Conservation (phyloP, 2,797 vertebrate genomes). For the Sylvilagus floridanus region DNA sequence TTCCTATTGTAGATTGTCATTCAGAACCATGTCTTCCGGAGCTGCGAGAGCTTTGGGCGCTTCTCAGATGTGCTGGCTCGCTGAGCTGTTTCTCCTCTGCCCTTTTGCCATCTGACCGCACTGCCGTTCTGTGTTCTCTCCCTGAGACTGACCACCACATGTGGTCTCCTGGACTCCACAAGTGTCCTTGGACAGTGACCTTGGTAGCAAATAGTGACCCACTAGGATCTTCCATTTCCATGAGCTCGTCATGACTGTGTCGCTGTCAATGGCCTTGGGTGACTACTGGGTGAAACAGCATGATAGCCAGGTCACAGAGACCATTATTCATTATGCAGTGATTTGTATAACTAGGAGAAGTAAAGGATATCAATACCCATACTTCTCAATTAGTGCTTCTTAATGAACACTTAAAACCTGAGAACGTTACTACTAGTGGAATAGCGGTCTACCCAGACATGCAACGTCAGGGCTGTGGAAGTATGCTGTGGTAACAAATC, state of each 20-base stretch:
- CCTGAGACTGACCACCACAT: conserved; percentile 30
- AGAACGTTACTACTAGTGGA: not conserved
- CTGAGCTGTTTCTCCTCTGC: not conserved
- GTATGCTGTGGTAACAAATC: not conserved
- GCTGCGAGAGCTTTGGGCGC: not conserved
- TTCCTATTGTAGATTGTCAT: not conserved
- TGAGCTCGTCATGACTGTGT: not conserved
- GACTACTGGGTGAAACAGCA: not conserved
- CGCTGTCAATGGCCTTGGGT: not conserved
- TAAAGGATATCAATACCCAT: too few species aligned
- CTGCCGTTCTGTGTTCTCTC: not conserved
- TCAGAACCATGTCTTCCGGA: not conserved
- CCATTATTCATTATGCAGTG: not conserved
- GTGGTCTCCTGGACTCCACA: not conserved
- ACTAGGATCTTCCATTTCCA: conserved; percentile 3
- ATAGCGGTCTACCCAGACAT: not conserved
- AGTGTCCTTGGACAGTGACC: not conserved
- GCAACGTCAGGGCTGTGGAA: not conserved
- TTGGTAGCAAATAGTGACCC: not conserved
- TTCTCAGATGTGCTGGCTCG: not conserved
- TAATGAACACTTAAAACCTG: not conserved
- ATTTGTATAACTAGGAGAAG: not conserved
- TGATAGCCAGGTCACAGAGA: not conserved
- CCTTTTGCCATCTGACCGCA: too few species aligned
- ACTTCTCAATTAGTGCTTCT: not conserved